Conservation (phyloP, 2,888 invertebrate genomes). For the Lochmaea crataegi region DNA sequence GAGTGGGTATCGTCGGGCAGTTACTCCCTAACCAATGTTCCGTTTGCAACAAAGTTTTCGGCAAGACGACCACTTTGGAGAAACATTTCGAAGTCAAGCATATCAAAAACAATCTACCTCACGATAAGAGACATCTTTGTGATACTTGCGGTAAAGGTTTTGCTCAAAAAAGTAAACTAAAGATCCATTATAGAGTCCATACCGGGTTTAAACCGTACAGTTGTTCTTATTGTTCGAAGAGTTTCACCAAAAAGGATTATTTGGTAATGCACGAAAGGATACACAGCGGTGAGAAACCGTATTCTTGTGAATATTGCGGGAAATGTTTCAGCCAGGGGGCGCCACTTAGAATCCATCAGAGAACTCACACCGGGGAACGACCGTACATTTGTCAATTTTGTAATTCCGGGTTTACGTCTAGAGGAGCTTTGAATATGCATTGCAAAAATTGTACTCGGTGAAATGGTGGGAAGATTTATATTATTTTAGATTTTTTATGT, state of each 20-base stretch:
- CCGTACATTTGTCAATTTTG: conserved; percentile 68
- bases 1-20: conserved; percentile 62
- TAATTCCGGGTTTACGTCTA: conserved; percentile 70
- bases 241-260: conserved; percentile 64
- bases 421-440: conserved; percentile 69
- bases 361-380: conserved; percentile 58
- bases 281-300: conserved; percentile 60
- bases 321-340: conserved; percentile 58
- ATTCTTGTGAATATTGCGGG: conserved; percentile 60
- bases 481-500: too few relatives aligned
- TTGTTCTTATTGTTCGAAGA: conserved; percentile 62
- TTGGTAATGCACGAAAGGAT: conserved; percentile 57
- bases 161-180: conserved; percentile 56
- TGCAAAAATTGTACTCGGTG: conserved; percentile 58
- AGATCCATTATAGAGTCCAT: conserved; percentile 62
- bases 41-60: conserved; percentile 57
- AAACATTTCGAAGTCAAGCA: conserved; percentile 64
- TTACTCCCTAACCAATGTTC: conserved; percentile 62
- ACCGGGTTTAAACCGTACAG: conserved; percentile 66
- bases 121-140: conserved; percentile 58
- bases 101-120: conserved; percentile 48
- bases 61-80: conserved; percentile 61
- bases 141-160: conserved; percentile 61
- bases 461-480: background rate
- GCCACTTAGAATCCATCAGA: conserved; percentile 56